Evolutionary conservation across 1,140 invertebrate species (phyloP), one percentile per base, ranked within the genome.

Genomic region (Zaprionus taronus): DNA sequence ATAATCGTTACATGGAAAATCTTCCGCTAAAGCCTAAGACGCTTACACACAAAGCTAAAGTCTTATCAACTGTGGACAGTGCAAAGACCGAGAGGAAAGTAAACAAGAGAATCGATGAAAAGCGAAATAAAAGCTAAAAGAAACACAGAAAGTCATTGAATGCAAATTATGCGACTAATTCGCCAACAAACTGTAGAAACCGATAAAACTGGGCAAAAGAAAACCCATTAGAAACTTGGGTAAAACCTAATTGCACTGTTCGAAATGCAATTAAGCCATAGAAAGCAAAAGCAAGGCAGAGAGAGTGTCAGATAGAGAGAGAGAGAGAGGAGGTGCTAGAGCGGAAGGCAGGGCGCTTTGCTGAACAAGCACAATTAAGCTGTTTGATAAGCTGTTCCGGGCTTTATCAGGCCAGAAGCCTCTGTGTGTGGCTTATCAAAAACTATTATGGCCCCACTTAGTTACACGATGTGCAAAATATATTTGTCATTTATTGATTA

Each of bases 1-100:
- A 60, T 17, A 31, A 61, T 66, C 44, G 49, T 69, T 58, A 81
- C 68, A 75, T 51, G 56, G 64, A 75, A 85, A 85, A 85, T 85
- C 47, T 85, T 85, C 67, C 82, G 67, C 49, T 70, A 31, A 34
- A 56, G 14, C n/a, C 22, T 5, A 22, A 49, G 24, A 49, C 44
- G n/a, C 41, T 24, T 49, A 71, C 67, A 36, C 36, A 62, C 57
- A 67, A 75, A 63, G 31, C 53, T 12, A 57, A n/a, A 24, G 44
- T 69, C 71, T 79, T 83, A 74, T 74, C 72, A 51, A 20, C 5
- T 41, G 22, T 47, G 49, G 17, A 12, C 24, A 60, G 28, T 51
- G 4, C 47, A 17, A 28, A 56, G 26, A 56, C 7, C 14, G 53
- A 15, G 20, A 38, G 38, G n/a, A 64, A 17, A 44, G 24, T 20